These are phyloP conservation scores for Acanthurus lineatus DNA, from an alignment of 2,797 vertebrate genomes.

Conservation along the genomic window DNA sequence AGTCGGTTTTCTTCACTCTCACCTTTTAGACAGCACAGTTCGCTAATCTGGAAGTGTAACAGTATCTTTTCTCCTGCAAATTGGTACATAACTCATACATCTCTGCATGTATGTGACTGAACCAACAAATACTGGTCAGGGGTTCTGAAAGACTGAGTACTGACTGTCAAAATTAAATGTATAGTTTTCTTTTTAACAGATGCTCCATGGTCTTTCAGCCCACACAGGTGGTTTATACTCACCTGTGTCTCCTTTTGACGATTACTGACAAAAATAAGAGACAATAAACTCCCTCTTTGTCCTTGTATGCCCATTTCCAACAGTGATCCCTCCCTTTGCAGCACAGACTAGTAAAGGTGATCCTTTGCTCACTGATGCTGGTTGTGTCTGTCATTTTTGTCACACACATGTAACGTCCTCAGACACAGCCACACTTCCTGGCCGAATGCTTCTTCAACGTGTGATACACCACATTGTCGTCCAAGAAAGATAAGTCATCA, in stretches of 20 bases:
- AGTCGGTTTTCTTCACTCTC: conserved; percentile 35
- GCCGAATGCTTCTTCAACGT: conserved; percentile 98
- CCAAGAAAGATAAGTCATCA: conserved; percentile 96
- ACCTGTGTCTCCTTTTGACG: conserved; percentile 27
- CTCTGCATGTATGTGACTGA: conserved; percentile 29
- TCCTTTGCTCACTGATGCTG: conserved; percentile 34
- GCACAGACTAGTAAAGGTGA: conserved; percentile 37
- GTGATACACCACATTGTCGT: conserved; percentile 96
- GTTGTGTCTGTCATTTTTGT: conserved; percentile 1
- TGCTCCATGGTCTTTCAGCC: conserved; percentile 21
- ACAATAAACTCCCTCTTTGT: conserved; percentile 30
- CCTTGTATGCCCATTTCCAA: conserved; percentile 27
- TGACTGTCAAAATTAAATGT: conserved; percentile 13
- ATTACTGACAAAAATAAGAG: conserved; percentile 30
- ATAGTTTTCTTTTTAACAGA: conserved; percentile 23
- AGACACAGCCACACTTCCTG: conserved; percentile 95
- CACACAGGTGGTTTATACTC: conserved; percentile 21
- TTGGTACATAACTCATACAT: conserved; percentile 19
- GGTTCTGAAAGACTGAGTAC: conserved; percentile 17
- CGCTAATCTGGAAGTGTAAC: conserved; percentile 63
- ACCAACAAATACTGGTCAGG: conserved; percentile 9
- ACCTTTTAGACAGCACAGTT: conserved; percentile 41
- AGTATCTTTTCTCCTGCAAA: conserved; percentile 43
- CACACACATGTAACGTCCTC: conserved; percentile 47
- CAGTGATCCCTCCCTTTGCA: conserved; percentile 39